phyloP scores from a whole-genome alignment of 1,140 invertebrate genomes.

The Drosophila sp. region DNA sequence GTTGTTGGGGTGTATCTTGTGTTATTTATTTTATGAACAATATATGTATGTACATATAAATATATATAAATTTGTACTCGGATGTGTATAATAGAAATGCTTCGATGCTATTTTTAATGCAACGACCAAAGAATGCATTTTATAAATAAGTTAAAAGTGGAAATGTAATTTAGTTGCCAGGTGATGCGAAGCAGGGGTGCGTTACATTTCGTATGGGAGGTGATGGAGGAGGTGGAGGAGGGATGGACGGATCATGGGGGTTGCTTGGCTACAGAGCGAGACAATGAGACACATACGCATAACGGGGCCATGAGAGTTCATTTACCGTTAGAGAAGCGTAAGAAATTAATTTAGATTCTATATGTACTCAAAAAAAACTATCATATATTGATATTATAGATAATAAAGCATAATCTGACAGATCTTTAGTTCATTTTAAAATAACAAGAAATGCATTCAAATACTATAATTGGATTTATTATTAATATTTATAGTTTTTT shows the following conservation, averaged over 20 bases:
- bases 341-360: too few relatives aligned
- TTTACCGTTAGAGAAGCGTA: conserved; percentile 3
- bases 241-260: conserved; percentile 10
- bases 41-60: conserved; percentile 7
- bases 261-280: conserved; percentile 10
- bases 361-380: not conserved
- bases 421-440: too few relatives aligned
- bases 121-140: conserved; percentile 49
- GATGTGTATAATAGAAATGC: conserved; percentile 36
- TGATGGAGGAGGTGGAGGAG: not conserved
- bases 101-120: conserved; percentile 59
- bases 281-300: not conserved
- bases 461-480: too few relatives aligned
- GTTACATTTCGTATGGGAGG: not conserved
- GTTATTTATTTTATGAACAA: conserved; percentile 60
- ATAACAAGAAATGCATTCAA: too few relatives aligned
- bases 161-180: conserved; percentile 60
- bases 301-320: conserved; percentile 22
- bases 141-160: conserved; percentile 67
- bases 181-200: conserved; percentile 36
- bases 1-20: conserved; percentile 42
- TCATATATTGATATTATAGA: too few relatives aligned
- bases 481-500: too few relatives aligned
- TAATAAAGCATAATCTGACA: too few relatives aligned
- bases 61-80: not conserved